Evolutionary conservation across 2,797 vertebrate species (phyloP).

Genomic region (Kryptopterus vitreolus): DNA sequence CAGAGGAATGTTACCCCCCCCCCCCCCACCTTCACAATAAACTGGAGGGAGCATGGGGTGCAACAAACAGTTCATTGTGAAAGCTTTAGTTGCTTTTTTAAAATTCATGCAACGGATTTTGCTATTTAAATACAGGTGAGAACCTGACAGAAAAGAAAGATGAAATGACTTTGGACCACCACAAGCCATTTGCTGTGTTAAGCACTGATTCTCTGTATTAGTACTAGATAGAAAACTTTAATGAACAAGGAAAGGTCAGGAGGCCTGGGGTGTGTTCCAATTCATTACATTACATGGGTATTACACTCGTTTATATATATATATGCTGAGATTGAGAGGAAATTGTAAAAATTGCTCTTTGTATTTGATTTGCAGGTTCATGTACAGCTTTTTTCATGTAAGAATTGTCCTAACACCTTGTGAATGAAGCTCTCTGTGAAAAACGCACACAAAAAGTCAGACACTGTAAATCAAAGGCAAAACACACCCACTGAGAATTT

Average conservation of each 20-base stretch:
- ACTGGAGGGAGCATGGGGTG: constrained; percentile 46
- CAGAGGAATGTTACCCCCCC: constrained; percentile 75
- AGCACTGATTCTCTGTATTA: neutral
- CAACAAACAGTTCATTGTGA: constrained; percentile 27
- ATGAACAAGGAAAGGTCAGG: no score
- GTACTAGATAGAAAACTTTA: neutral
- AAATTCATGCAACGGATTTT: neutral
- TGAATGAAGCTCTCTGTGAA: constrained; percentile 54
- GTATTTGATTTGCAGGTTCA: neutral
- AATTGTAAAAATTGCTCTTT: neutral
- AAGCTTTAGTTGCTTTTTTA: neutral
- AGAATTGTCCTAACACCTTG: constrained; percentile 22
- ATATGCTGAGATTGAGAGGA: no score
- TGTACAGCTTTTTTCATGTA: neutral
- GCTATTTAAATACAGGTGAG: neutral
- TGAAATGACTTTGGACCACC: neutral
- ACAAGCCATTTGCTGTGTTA: neutral
- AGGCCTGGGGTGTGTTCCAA: no score
- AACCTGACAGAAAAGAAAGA: neutral
- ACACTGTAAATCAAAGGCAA: constrained; percentile 59
- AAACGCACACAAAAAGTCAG: constrained; percentile 41
- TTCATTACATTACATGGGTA: no score
- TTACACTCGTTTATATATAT: no score
- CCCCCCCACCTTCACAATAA: constrained; percentile 65
- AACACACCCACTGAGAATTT: constrained; percentile 61